Base-by-base conservation (phyloP, 1,140 invertebrate genomes). In the Microvelia longipes region DNA sequence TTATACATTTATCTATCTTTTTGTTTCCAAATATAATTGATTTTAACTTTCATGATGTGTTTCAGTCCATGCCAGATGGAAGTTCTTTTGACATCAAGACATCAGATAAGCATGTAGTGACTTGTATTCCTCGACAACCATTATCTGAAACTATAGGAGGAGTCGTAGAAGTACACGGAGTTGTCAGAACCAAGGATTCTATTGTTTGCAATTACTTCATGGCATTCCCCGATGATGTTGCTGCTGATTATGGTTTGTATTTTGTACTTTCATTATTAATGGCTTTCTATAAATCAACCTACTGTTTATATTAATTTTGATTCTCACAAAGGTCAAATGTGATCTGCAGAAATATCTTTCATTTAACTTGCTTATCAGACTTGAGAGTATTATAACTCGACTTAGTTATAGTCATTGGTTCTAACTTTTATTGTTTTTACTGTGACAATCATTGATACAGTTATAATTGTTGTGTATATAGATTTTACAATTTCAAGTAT, bases 131-230 rank as follows among this genome's bases (percentile, higher is more conserved):
- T 28, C 73, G 74, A 29, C 61, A 70, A 50, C 73, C 76, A 2
- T 69, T 76, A 11, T 66, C 66, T 14, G 75, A 76, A 66, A 70
- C 74, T 13, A 63, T 77, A 14, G 15, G 66, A n/a, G 77, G 77
- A 24, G 62, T 75, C 1, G 67, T 78, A 64, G 76, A 77, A 73
- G 73, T 78, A n/a, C 74, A 74, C 61, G 76, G 76, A n/a, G 74
- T 74, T 30, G 77, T 73, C 24, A 72, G 75, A 71, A 74, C 74
- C 1, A 75, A 74, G 60, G 75, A 72, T 62, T 63, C 73, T n/a
- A 64, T 77, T 14, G 14, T 75, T 15, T 76, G 73, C 62, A 74
- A 78, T 68, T 69, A 69, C 65, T 74, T 71, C 68, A 75, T 75
- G 19, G 68, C 63, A 2, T 74, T 76, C 69, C 74, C 75, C 26